Percentiles rank a stretch among this genome's conserved stretches.
phyloP scores from a whole-genome alignment of 2,888 invertebrate genomes.

The Thecocarcelia acutangulata region DNA sequence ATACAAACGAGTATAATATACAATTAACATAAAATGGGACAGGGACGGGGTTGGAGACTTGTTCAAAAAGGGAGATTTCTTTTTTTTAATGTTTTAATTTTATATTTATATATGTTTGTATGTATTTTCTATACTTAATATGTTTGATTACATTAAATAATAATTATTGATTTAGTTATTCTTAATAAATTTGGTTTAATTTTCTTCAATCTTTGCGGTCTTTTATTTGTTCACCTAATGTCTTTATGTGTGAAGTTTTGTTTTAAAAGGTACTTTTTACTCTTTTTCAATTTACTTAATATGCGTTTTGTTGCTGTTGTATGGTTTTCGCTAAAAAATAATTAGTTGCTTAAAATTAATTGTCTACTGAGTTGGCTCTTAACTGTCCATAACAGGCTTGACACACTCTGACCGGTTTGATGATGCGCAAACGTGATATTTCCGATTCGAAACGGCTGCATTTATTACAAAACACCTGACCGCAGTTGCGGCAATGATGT shows the following conservation, averaged over 20 bases:
- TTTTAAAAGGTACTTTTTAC: conserved; percentile 60
- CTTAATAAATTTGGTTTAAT: conserved; percentile 46
- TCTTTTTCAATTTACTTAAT: conserved; percentile 50
- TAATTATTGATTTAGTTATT: conserved; percentile 22
- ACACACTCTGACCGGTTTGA: conserved; percentile 97
- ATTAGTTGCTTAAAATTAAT: conserved; percentile 72
- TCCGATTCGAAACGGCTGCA: conserved; percentile 98
- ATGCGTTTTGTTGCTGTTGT: conserved; percentile 32
- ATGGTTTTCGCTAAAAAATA: conserved; percentile 41
- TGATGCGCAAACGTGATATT: conserved; percentile 94
- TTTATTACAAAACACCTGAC: conserved; percentile 97
- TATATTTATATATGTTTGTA: neutral
- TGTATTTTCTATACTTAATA: conserved; percentile 14
- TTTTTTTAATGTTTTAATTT: too few species aligned
- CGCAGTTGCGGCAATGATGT: conserved; percentile 99
- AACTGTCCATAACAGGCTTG: conserved; percentile 91
- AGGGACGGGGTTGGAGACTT: neutral
- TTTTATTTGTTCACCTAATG: conserved; percentile 39
- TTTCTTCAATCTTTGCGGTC: conserved; percentile 18
- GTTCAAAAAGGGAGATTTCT: too few species aligned
- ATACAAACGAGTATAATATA: neutral
- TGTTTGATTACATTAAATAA: conserved; percentile 12
- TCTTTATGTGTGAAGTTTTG: conserved; percentile 61
- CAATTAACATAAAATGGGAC: neutral
- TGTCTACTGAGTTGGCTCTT: conserved; percentile 78